These are phyloP conservation scores for Pyralis farinalis DNA, from an alignment of 2,888 invertebrate species.

Conservation along the genomic window DNA sequence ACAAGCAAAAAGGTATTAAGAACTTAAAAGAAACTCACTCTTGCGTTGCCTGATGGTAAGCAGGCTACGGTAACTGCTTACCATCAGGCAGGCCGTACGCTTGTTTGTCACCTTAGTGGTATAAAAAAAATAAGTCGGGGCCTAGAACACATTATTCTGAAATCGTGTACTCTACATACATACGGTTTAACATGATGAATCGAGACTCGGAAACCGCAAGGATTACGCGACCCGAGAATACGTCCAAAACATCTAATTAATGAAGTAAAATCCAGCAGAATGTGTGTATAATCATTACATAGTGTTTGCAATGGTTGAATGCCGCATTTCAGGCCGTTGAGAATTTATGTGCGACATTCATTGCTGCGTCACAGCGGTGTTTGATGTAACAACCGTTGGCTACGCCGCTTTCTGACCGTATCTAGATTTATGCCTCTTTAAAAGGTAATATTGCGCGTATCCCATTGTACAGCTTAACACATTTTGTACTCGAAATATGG, in stretches of 20 bases:
- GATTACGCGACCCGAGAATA: no score
- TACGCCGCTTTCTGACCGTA: slow-evolving; percentile 30
- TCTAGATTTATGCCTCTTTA: slow-evolving; percentile 37
- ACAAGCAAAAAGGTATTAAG: no score
- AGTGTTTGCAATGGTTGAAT: slow-evolving; percentile 25
- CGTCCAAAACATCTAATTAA: background rate
- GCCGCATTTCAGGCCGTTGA: slow-evolving; percentile 34
- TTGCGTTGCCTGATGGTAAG: no score
- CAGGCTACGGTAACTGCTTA: no score
- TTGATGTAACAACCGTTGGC: slow-evolving; percentile 36
- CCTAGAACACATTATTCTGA: no score
- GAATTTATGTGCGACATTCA: slow-evolving; percentile 55
- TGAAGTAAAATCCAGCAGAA: slow-evolving; percentile 4
- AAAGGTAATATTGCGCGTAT: slow-evolving; percentile 12
- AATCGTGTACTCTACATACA: no score
- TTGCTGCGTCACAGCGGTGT: slow-evolving; percentile 41
- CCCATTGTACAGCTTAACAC: background rate
- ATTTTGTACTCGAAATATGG: background rate
- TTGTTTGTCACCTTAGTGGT: no score
- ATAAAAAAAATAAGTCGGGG: no score
- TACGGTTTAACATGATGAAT: no score
- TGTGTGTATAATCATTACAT: slow-evolving; percentile 14
- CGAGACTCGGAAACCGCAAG: no score
- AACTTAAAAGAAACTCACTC: no score
- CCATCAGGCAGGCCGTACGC: no score